phyloP scores from a whole-genome alignment of 2,888 invertebrate genomes.

The Oligia strigilis region DNA sequence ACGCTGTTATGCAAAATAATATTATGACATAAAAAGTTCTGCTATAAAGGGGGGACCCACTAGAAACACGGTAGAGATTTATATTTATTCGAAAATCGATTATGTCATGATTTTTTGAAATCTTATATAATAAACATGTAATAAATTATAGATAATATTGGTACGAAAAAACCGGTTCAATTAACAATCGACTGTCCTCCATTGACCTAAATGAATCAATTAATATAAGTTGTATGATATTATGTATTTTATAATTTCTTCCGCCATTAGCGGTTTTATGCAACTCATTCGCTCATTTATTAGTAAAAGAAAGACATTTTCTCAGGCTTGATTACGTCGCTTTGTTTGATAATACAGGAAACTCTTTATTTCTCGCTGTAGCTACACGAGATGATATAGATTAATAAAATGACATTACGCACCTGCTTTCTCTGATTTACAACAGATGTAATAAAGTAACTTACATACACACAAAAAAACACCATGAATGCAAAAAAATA shows the following conservation, averaged over 20 bases:
- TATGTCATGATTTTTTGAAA: background rate
- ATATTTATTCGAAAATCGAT: background rate
- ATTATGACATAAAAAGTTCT: too few species aligned
- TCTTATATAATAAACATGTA: constrained; percentile 2
- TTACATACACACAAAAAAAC: too few species aligned
- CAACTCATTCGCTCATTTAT: constrained; percentile 24
- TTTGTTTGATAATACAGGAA: constrained; percentile 26
- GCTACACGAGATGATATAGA: background rate
- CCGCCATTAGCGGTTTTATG: constrained; percentile 32
- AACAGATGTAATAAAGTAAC: too few species aligned
- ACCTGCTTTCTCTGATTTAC: background rate
- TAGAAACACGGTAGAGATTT: background rate
- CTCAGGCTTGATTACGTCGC: constrained; percentile 8
- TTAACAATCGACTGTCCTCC: constrained; percentile 10
- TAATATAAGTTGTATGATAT: background rate
- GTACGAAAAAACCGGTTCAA: constrained; percentile 14
- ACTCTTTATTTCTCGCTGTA: background rate
- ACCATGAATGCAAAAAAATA: too few species aligned
- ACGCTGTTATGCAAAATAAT: too few species aligned
- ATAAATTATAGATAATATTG: background rate
- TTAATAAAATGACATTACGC: too few species aligned
- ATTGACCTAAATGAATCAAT: constrained; percentile 51
- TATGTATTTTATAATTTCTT: constrained; percentile 23
- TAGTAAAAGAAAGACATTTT: background rate
- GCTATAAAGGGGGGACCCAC: too few species aligned